Base-by-base conservation (phyloP, 1,140 invertebrate species). In the Cylas formicarius region DNA sequence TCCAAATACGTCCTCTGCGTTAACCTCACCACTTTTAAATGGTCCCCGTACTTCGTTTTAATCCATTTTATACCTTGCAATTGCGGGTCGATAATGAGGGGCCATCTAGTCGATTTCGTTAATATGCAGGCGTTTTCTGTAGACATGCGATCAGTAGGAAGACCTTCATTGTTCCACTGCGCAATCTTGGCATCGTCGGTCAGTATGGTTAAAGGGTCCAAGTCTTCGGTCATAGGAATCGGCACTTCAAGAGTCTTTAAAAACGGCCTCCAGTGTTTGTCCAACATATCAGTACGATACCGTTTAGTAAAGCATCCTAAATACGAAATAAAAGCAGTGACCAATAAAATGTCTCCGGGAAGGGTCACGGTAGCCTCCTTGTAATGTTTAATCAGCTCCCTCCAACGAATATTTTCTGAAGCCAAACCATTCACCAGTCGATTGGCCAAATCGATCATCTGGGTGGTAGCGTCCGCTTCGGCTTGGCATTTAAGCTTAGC, bases 41-140 rank as follows among this genome's bases (percentile, higher is more conserved):
- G 63, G 0, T 78, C 73, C 0, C 81, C 84, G 55, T 82, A 88
- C 56, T 77, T 83, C 6, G 74, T 84, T 68, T 93, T 94, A 29
- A 97, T 92, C 93, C 93, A 97, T 64, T 94, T 94, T n/a, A 94
- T 78, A 4, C 90, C 92, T 76, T 92, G 88, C 5, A 65, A 51
- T 61, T 90, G 87, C 2, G 93, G 92, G 72, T 97, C 93, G 50
- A 97, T 94, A 74, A 96, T 91, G 1, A 97, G 69, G 0, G 92
- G 91, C 90, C 92, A 96, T 27, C 92, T 72, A 28, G 88, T 78
- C 0, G 89, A 90, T 65, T 86, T 90, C 2, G 81, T 83, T 10
- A 96, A 70, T 53, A 97, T 94, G 4, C 86, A 89, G 4, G 92
- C 93, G 67, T 97, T 97, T 69, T 96, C 92, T 0, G 86, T 79